Evolutionary conservation across 2,888 invertebrate genomes (phyloP).

Genomic region (Mythimna ferrago): DNA sequence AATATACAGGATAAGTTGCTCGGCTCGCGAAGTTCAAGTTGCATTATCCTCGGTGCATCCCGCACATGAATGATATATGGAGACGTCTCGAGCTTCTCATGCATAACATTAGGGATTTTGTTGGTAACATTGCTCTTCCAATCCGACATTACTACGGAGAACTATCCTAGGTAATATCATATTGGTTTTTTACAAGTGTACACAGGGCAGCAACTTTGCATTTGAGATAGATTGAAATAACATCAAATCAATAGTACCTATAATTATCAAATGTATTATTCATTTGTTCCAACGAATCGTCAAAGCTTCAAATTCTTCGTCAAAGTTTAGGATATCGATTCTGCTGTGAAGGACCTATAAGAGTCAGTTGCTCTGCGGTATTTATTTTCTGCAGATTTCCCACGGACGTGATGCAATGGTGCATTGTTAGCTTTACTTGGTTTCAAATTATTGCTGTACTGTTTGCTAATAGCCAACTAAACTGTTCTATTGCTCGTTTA

Average conservation of each 20-base stretch:
- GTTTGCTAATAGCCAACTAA: constrained; percentile 28
- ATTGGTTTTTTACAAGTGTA: constrained; percentile 14
- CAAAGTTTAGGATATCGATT: constrained; percentile 38
- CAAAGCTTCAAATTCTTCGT: constrained; percentile 7
- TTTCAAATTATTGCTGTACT: constrained; percentile 33
- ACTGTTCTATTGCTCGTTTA: constrained; percentile 16
- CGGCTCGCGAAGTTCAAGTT: constrained; percentile 44
- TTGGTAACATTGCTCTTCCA: constrained; percentile 49
- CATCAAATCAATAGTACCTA: background rate
- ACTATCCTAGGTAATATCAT: constrained; percentile 16
- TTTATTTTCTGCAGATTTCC: constrained; percentile 45
- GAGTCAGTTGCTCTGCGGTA: constrained; percentile 12
- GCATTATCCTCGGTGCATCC: constrained; percentile 62
- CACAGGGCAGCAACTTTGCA: constrained; percentile 16
- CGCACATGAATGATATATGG: constrained; percentile 63
- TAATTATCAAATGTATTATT: constrained; percentile 14
- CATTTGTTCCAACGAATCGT: constrained; percentile 15
- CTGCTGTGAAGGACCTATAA: constrained; percentile 32
- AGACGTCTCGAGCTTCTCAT: constrained; percentile 55
- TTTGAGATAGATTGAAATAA: constrained; percentile 12
- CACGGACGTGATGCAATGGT: constrained; percentile 52
- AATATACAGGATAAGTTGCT: constrained; percentile 46
- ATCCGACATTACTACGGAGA: constrained; percentile 23
- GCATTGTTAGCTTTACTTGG: constrained; percentile 41
- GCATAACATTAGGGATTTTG: constrained; percentile 58